Conservation (phyloP, 2,888 invertebrate species). For the Coenonympha arcania region DNA sequence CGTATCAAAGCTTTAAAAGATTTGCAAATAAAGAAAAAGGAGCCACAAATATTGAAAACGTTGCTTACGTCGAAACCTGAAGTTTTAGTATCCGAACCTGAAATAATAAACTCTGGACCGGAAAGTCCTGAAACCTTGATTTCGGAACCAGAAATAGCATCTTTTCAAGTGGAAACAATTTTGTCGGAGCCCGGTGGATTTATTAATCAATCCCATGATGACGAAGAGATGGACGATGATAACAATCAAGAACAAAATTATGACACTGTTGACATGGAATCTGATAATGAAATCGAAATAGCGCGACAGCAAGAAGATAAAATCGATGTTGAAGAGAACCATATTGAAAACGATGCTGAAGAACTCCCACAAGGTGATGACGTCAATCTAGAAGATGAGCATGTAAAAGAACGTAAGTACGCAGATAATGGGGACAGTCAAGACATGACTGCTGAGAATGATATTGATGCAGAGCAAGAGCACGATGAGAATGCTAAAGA, state of each 20-base stretch:
- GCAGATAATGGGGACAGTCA: slow-evolving; percentile 41
- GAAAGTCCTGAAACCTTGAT: slow-evolving; percentile 70
- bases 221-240: slow-evolving; percentile 39
- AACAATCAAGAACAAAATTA: slow-evolving; percentile 56
- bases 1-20: slow-evolving; percentile 70
- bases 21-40: slow-evolving; percentile 67
- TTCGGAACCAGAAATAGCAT: slow-evolving; percentile 69
- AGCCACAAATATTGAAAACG: slow-evolving; percentile 70
- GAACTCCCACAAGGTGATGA: slow-evolving; percentile 37
- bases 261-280: slow-evolving; percentile 68
- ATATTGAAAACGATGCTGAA: slow-evolving; percentile 37
- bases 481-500: slow-evolving; percentile 33
- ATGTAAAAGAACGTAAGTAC: slow-evolving; percentile 34
- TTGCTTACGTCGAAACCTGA: slow-evolving; percentile 65
- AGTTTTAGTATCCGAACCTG: slow-evolving; percentile 64
- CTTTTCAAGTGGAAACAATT: slow-evolving; percentile 69
- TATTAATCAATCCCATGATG: slow-evolving; percentile 41
- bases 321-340: slow-evolving; percentile 37
- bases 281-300: slow-evolving; percentile 69
- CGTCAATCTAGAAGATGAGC: slow-evolving; percentile 37
- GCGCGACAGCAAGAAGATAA: slow-evolving; percentile 53
- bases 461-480: slow-evolving; percentile 38
- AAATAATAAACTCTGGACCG: slow-evolving; percentile 67
- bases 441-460: slow-evolving; percentile 32
- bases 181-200: slow-evolving; percentile 63